phyloP scores from a whole-genome alignment of 1,140 invertebrate genomes.

The Drosophila sp. region DNA sequence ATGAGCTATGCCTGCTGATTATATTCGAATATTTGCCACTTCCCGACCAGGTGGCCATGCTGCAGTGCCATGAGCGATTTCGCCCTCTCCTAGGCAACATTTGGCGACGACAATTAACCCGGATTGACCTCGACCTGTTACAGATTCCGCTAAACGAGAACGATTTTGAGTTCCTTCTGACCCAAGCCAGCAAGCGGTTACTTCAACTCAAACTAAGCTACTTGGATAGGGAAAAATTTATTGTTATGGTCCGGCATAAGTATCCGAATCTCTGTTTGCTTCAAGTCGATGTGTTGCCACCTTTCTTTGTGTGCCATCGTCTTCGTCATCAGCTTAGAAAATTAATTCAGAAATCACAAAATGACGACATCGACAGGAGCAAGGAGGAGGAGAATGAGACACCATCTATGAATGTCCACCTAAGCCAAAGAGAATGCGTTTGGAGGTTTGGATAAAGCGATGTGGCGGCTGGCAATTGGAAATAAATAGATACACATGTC shows the following conservation, averaged over 20 bases:
- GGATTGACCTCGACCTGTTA: slow-evolving; percentile 52
- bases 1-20: slow-evolving; percentile 56
- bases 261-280: slow-evolving; percentile 59
- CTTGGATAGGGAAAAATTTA: slow-evolving; percentile 45
- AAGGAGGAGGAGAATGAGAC: neutral
- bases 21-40: slow-evolving; percentile 47
- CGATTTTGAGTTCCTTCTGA: slow-evolving; percentile 48
- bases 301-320: slow-evolving; percentile 43
- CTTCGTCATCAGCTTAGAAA: slow-evolving; percentile 34
- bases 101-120: slow-evolving; percentile 49
- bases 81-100: slow-evolving; percentile 51
- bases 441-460: slow-evolving; percentile 1
- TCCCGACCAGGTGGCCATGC: slow-evolving; percentile 58
- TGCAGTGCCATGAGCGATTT: slow-evolving; percentile 47
- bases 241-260: slow-evolving; percentile 28
- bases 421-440: neutral
- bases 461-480: slow-evolving; percentile 17
- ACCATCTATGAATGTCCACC: neutral
- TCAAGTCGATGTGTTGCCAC: slow-evolving; percentile 58
- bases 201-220: slow-evolving; percentile 34
- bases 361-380: neutral
- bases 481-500: neutral
- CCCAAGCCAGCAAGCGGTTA: slow-evolving; percentile 12
- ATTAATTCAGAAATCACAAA: slow-evolving; percentile 16
- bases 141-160: slow-evolving; percentile 34